Conservation (phyloP, 2,797 vertebrate species). For the Pampus argenteus region DNA sequence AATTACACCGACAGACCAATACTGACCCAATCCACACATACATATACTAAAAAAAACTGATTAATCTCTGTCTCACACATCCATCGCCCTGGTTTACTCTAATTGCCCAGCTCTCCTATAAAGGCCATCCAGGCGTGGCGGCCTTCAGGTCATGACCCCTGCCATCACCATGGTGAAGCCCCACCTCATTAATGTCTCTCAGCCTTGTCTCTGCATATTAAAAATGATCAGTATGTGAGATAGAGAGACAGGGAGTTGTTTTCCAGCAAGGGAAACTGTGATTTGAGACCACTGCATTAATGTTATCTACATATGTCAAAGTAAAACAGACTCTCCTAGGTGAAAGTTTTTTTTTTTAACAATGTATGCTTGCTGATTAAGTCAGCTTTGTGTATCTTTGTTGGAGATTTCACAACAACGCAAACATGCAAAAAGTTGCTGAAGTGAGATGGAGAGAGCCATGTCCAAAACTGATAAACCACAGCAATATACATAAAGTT, state of each 20-base stretch:
- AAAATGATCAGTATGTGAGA: constrained; percentile 42
- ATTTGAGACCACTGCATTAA: neutral
- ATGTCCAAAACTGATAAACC: neutral
- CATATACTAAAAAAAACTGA: constrained; percentile 18
- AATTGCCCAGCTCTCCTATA: constrained; percentile 76
- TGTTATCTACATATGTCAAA: neutral
- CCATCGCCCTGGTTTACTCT: constrained; percentile 54
- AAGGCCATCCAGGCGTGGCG: constrained; percentile 74
- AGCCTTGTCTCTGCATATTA: constrained; percentile 72
- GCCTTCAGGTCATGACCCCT: constrained; percentile 75
- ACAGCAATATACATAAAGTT: neutral
- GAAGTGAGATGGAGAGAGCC: neutral
- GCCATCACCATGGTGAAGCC: constrained; percentile 71
- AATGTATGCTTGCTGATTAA: neutral
- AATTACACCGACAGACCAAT: constrained; percentile 22
- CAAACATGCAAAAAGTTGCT: neutral
- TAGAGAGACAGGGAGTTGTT: neutral
- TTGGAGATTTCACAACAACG: neutral
- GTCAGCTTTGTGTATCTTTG: neutral
- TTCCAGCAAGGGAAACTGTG: neutral
- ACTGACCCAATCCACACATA: constrained; percentile 23
- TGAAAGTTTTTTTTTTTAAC: neutral
- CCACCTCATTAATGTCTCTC: constrained; percentile 72
- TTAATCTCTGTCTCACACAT: constrained; percentile 30
- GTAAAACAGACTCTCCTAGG: neutral